Evolutionary conservation across 2,888 invertebrate genomes (phyloP).

Genomic region (Apodemia duryi): DNA sequence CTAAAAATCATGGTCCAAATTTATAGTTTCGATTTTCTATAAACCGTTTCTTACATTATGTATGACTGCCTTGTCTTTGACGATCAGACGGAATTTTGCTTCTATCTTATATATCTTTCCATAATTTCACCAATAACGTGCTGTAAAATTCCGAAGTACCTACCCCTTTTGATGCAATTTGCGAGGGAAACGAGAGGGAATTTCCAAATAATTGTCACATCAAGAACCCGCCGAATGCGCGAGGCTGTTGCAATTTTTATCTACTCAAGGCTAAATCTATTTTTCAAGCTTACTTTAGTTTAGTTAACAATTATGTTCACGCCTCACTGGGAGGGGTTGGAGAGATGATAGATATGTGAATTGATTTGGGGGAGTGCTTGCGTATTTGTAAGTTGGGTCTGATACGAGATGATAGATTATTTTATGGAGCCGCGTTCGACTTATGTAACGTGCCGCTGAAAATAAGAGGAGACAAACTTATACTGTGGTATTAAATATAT

Average conservation of each 20-base stretch:
- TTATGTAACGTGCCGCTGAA: neutral
- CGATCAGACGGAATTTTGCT: too few species aligned
- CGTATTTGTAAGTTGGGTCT: neutral
- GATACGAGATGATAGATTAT: slow-evolving; percentile 8
- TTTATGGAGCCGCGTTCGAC: neutral
- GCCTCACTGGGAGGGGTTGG: slow-evolving; percentile 18
- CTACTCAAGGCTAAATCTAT: neutral
- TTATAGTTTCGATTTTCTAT: too few species aligned
- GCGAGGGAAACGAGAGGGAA: neutral
- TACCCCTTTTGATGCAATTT: slow-evolving; percentile 11
- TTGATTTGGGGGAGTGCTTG: slow-evolving; percentile 1
- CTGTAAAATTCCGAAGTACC: neutral
- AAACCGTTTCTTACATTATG: too few species aligned
- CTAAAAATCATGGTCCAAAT: too few species aligned
- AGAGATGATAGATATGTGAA: slow-evolving; percentile 10
- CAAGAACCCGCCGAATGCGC: slow-evolving; percentile 81
- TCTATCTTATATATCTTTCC: neutral
- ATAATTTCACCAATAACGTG: neutral
- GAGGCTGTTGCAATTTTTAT: slow-evolving; percentile 77
- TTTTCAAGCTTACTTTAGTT: slow-evolving; percentile 19
- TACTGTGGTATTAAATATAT: too few species aligned
- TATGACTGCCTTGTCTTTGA: too few species aligned
- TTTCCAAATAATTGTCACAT: slow-evolving; percentile 7
- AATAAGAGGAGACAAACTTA: neutral
- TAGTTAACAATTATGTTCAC: slow-evolving; percentile 21